Conservation (phyloP, 2,113 vertebrate genomes). For the Scartelaos histophorus region DNA sequence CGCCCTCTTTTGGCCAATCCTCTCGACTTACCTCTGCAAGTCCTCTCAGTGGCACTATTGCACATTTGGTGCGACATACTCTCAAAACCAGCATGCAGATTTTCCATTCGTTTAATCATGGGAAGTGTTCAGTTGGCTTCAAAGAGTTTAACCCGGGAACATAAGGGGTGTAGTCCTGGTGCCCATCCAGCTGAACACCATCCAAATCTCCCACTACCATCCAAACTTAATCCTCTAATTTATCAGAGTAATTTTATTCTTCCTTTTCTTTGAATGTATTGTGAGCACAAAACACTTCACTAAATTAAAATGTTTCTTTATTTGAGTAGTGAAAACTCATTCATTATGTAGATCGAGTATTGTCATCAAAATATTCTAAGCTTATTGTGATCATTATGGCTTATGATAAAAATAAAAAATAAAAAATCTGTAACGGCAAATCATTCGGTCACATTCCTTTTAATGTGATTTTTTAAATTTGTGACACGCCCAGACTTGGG, state of each 20-base stretch:
- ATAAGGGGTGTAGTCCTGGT: slow-evolving; percentile 24
- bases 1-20: slow-evolving; percentile 47
- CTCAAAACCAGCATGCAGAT: slow-evolving; percentile 45
- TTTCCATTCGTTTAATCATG: slow-evolving; percentile 54
- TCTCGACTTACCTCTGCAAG: slow-evolving; percentile 61
- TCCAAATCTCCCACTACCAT: slow-evolving; percentile 31
- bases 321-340: neutral
- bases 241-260: slow-evolving; percentile 19
- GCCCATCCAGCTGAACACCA: slow-evolving; percentile 53
- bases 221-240: slow-evolving; percentile 24
- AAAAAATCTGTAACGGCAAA: neutral
- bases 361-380: neutral
- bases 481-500: slow-evolving; percentile 17
- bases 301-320: neutral
- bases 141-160: slow-evolving; percentile 48
- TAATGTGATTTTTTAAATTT: neutral
- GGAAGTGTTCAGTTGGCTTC: slow-evolving; percentile 64
- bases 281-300: neutral
- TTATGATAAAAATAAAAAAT: neutral
- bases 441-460: neutral
- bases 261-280: slow-evolving; percentile 20
- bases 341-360: neutral
- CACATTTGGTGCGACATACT: slow-evolving; percentile 24
- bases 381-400: neutral
- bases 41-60: slow-evolving; percentile 30